Conservation (phyloP, 2,888 invertebrate species). For the Chaitophorus viminalis region DNA sequence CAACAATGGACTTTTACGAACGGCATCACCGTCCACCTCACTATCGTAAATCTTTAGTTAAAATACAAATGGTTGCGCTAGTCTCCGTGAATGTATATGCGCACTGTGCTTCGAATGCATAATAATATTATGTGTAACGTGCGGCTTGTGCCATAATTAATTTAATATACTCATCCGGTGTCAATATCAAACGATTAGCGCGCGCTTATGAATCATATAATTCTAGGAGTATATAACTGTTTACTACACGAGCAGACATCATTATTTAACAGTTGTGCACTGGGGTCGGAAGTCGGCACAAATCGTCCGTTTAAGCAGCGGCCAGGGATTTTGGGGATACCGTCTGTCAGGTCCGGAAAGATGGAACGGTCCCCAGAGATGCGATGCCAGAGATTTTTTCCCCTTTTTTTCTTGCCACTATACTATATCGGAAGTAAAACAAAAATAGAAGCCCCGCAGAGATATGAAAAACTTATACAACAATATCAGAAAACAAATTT, state of each 20-base stretch:
- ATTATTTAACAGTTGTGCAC: constrained; percentile 60
- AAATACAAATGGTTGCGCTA: not conserved
- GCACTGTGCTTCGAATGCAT: not conserved
- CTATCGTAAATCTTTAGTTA: not conserved
- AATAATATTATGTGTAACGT: not conserved
- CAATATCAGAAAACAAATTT: constrained; percentile 50
- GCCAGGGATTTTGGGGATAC: constrained; percentile 60
- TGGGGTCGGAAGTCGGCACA: constrained; percentile 61
- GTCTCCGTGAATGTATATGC: not conserved
- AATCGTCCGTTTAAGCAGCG: constrained; percentile 62
- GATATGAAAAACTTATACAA: constrained; percentile 57
- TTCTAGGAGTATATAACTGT: not conserved
- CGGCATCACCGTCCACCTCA: not conserved
- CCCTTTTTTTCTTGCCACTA: constrained; percentile 19
- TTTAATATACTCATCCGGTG: not conserved
- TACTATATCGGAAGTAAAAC: constrained; percentile 32
- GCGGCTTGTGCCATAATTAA: not conserved
- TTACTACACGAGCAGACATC: constrained; percentile 53
- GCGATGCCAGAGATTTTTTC: constrained; percentile 53
- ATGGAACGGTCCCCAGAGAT: constrained; percentile 63
- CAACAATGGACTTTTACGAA: not conserved
- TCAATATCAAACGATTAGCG: constrained; percentile 8
- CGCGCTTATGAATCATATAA: constrained; percentile 23
- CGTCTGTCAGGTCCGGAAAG: constrained; percentile 62
- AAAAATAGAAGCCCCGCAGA: constrained; percentile 58